phyloP scores from a whole-genome alignment of 2,113 vertebrate species.

The Ptychochromis oligacanthus region DNA sequence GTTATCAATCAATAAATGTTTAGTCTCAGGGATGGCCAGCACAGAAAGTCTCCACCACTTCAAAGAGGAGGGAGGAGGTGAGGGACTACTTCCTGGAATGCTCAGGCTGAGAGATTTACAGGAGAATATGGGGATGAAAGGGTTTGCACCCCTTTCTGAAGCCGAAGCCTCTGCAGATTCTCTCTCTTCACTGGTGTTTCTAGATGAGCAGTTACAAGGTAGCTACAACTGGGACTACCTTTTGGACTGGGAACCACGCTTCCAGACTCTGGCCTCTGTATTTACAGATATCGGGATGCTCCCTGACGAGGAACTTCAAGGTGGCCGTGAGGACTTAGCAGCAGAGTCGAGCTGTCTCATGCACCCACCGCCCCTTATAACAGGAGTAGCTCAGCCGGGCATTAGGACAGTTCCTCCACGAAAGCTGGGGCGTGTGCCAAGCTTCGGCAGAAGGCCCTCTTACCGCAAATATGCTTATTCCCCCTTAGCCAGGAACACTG shows the following conservation, averaged over 20 bases:
- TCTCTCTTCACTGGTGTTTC: constrained; percentile 66
- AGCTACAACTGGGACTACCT: constrained; percentile 82
- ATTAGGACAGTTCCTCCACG: constrained; percentile 86
- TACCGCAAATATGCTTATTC: constrained; percentile 78
- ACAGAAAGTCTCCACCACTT: constrained; percentile 74
- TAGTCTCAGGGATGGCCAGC: constrained; percentile 64
- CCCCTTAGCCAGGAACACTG: constrained; percentile 75
- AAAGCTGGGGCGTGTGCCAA: constrained; percentile 69
- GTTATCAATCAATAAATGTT: constrained; percentile 42
- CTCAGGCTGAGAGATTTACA: constrained; percentile 68
- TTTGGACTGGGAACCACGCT: constrained; percentile 87
- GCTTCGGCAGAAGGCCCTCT: constrained; percentile 62
- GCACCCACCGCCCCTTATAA: constrained; percentile 90
- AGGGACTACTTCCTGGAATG: constrained; percentile 67
- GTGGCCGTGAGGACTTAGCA: constrained; percentile 62
- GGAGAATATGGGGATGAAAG: constrained; percentile 67
- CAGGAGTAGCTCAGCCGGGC: constrained; percentile 87
- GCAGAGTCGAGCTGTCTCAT: constrained; percentile 80
- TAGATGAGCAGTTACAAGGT: constrained; percentile 68
- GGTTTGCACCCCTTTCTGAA: constrained; percentile 66
- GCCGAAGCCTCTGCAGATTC: constrained; percentile 65
- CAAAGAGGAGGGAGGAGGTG: constrained; percentile 77
- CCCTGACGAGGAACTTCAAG: constrained; percentile 82
- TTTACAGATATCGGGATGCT: constrained; percentile 90
- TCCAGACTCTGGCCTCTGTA: constrained; percentile 86